These are phyloP conservation scores for Arnoldichthys spilopterus DNA, from an alignment of 2,797 vertebrate species.

Conservation along the genomic window DNA sequence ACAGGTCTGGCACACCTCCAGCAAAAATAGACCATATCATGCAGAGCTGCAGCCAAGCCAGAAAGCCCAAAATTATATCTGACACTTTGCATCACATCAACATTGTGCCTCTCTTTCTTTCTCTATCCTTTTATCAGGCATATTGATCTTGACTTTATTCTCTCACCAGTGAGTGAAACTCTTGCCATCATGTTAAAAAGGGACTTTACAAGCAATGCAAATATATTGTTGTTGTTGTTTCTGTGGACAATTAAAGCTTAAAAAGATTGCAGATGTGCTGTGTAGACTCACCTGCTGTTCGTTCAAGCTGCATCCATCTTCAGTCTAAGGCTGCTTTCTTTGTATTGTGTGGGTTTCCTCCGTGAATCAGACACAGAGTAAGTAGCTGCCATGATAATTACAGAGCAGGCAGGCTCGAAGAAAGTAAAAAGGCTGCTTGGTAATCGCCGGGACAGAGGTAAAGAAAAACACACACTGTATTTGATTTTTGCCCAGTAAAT, in stretches of 20 bases:
- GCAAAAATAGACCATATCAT: constrained; percentile 70
- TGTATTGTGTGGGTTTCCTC: constrained; percentile 53
- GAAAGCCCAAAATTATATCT: constrained; percentile 72
- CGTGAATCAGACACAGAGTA: constrained; percentile 67
- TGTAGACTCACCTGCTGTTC: constrained; percentile 71
- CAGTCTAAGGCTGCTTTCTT: constrained; percentile 18
- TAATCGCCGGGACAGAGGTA: constrained; percentile 63
- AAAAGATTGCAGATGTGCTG: constrained; percentile 68
- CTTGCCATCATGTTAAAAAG: neutral
- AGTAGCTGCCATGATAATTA: constrained; percentile 71
- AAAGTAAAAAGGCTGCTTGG: constrained; percentile 62
- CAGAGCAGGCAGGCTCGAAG: constrained; percentile 62
- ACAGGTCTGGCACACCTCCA: constrained; percentile 75
- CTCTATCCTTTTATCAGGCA: neutral
- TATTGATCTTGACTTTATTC: constrained; percentile 10
- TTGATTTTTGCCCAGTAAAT: constrained; percentile 59
- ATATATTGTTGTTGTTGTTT: constrained; percentile 1
- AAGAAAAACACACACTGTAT: constrained; percentile 53
- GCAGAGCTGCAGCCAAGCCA: constrained; percentile 66
- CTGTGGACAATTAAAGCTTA: constrained; percentile 54
- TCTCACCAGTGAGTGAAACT: neutral
- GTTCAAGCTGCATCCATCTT: constrained; percentile 57
- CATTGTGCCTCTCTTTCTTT: constrained; percentile 40
- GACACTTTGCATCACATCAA: constrained; percentile 75
- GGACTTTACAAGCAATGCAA: neutral